A percentile compares a stretch with the other conserved stretches of the same genome.
These are phyloP conservation scores for Zaprionus lachaisei DNA, from an alignment of 1,140 invertebrate species.

Conservation along the genomic window DNA sequence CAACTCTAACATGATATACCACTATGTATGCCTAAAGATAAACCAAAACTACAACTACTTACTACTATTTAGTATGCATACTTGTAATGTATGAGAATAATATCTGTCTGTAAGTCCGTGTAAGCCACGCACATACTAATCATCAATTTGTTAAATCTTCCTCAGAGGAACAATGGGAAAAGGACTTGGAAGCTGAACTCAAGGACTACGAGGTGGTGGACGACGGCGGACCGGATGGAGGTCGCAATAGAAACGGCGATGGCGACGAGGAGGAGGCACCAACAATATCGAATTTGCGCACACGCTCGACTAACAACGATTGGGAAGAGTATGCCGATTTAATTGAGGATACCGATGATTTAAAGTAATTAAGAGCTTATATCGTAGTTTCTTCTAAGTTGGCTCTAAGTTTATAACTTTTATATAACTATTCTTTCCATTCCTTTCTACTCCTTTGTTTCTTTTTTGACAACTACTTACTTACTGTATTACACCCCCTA, in stretches of 20 bases:
- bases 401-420: constrained; percentile 78
- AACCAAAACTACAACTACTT: constrained; percentile 8
- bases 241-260: constrained; percentile 25
- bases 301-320: constrained; percentile 82
- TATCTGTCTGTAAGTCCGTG: constrained; percentile 5
- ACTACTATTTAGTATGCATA: constrained; percentile 28
- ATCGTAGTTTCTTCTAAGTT: constrained; percentile 85
- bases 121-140: constrained; percentile 74
- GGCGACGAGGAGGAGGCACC: constrained; percentile 69
- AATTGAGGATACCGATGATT: constrained; percentile 85
- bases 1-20: constrained; percentile 49
- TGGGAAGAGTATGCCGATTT: constrained; percentile 84
- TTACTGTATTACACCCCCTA: constrained; percentile 43
- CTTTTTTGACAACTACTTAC: constrained; percentile 45
- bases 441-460: constrained; percentile 76
- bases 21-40: constrained; percentile 55
- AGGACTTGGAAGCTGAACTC: constrained; percentile 95
- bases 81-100: constrained; percentile 21
- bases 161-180: constrained; percentile 96
- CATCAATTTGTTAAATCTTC: constrained; percentile 48
- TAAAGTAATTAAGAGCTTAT: constrained; percentile 85
- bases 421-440: constrained; percentile 70
- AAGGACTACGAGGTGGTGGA: constrained; percentile 96
- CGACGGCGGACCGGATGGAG: constrained; percentile 74
- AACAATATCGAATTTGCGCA: constrained; percentile 84